Evolutionary conservation across 2,888 invertebrate species (phyloP).

Genomic region (Antheraea yamamai): DNA sequence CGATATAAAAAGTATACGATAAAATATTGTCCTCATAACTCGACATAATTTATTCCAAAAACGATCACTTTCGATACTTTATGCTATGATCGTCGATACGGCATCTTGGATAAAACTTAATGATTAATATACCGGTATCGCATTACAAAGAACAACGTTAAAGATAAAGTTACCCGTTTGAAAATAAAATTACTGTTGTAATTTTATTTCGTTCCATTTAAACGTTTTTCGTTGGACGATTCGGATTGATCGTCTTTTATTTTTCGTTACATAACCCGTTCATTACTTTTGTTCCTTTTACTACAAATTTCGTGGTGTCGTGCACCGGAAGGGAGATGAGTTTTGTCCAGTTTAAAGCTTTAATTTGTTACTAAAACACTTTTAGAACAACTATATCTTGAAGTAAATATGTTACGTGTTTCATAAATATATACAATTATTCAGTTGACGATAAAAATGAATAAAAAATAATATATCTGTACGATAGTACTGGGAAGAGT

Average conservation of each 20-base stretch:
- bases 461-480: too few species aligned
- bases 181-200: conserved; percentile 41
- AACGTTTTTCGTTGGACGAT: neutral
- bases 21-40: neutral
- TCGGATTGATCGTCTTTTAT: conserved; percentile 24
- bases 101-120: neutral
- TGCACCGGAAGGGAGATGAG: neutral
- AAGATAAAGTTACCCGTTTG: conserved; percentile 37
- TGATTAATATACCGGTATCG: conserved; percentile 11
- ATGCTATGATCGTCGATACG: neutral
- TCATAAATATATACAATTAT: too few species aligned
- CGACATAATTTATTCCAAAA: neutral
- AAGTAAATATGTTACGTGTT: too few species aligned
- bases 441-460: too few species aligned
- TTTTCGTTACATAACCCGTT: conserved; percentile 22
- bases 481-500: too few species aligned
- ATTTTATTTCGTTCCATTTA: conserved; percentile 29
- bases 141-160: conserved; percentile 32
- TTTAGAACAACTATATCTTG: neutral
- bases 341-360: neutral
- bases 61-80: neutral
- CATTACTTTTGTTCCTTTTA: conserved; percentile 1
- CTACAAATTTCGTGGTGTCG: neutral
- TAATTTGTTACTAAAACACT: neutral
- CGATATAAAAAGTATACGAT: neutral